Percentiles rank a stretch among this genome's conserved stretches.
Evolutionary conservation across 2,797 vertebrate species (phyloP).

Genomic region (Coregonus suidteri): DNA sequence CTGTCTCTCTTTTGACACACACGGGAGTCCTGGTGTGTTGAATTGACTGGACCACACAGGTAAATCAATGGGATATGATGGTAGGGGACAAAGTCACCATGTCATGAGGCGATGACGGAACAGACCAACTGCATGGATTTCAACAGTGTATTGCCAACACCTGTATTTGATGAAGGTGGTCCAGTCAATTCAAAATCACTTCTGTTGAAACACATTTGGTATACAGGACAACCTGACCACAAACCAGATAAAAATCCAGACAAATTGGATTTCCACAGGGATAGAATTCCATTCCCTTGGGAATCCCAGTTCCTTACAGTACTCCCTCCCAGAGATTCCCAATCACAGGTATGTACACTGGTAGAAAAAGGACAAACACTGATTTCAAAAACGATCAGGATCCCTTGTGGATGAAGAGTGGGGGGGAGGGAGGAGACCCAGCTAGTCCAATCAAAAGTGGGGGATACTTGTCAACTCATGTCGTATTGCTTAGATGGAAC

Average conservation of each 20-base stretch:
- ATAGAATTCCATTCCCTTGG: slow-evolving; percentile 27
- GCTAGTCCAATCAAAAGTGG: slow-evolving; percentile 8
- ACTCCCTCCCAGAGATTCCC: slow-evolving; percentile 31
- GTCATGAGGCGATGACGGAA: slow-evolving; percentile 8
- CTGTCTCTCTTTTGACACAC: slow-evolving; percentile 52
- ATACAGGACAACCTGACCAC: slow-evolving; percentile 28
- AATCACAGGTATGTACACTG: slow-evolving; percentile 60
- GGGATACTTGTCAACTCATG: slow-evolving; percentile 8
- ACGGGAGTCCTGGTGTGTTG: slow-evolving; percentile 51
- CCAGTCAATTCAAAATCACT: slow-evolving; percentile 40
- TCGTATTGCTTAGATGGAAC: slow-evolving; percentile 18
- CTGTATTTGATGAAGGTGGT: slow-evolving; percentile 42
- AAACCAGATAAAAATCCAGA: slow-evolving; percentile 20
- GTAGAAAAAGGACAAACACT: slow-evolving; percentile 63
- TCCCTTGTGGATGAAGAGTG: slow-evolving; percentile 63
- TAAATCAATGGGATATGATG: slow-evolving; percentile 58
- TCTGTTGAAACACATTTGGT: slow-evolving; percentile 27
- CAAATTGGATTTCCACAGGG: slow-evolving; percentile 21
- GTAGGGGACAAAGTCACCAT: slow-evolving; percentile 35
- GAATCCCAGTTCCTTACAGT: slow-evolving; percentile 44
- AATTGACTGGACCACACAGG: slow-evolving; percentile 56
- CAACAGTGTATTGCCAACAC: slow-evolving; percentile 30
- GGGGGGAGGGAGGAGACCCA: slow-evolving; percentile 41
- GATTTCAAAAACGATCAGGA: slow-evolving; percentile 62
- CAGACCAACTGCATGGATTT: slow-evolving; percentile 4